Percentiles rank a stretch among this genome's conserved stretches.
phyloP scores from a whole-genome alignment of 1,140 invertebrate species.

The Lordiphosa stackelbergi region DNA sequence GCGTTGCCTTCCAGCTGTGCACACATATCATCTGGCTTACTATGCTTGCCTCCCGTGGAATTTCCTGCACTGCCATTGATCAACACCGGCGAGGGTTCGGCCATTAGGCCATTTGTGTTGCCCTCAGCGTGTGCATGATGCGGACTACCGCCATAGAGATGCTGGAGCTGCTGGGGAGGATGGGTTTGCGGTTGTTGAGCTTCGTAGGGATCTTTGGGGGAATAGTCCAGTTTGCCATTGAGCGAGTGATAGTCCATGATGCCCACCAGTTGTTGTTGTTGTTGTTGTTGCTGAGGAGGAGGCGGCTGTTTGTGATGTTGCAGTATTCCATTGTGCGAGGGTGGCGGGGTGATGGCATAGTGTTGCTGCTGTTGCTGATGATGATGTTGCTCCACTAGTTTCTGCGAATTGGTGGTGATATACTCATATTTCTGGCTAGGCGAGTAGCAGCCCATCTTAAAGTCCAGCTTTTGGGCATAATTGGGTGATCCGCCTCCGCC shows the following conservation, averaged over 20 bases:
- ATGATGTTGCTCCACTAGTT: conserved; percentile 58
- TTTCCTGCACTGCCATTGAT: conserved; percentile 31
- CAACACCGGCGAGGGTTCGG: conserved; percentile 35
- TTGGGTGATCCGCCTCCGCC: conserved; percentile 63
- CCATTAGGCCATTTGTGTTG: conserved; percentile 49
- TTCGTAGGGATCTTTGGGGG: conserved; percentile 68
- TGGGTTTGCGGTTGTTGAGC: conserved; percentile 46
- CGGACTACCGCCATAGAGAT: conserved; percentile 62
- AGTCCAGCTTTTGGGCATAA: conserved; percentile 68
- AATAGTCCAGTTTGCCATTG: conserved; percentile 72
- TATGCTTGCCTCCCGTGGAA: conserved; percentile 45
- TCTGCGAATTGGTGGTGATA: conserved; percentile 51
- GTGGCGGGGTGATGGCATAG: conserved; percentile 55
- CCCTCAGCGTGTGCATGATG: conserved; percentile 49
- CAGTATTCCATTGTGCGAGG: conserved; percentile 59
- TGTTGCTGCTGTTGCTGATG: conserved; percentile 56
- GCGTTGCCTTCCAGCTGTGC: conserved; percentile 35
- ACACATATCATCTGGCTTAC: conserved; percentile 66
- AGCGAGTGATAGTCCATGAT: conserved; percentile 63
- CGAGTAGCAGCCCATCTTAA: conserved; percentile 75
- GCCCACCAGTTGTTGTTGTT: conserved; percentile 61
- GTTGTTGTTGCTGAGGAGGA: conserved; percentile 42
- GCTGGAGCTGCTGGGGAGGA: conserved; percentile 38
- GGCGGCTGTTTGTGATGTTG: conserved; percentile 50
- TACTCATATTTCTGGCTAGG: conserved; percentile 76